phyloP scores from a whole-genome alignment of 2,113 vertebrate genomes.

The Epinephelus fuscoguttatus region DNA sequence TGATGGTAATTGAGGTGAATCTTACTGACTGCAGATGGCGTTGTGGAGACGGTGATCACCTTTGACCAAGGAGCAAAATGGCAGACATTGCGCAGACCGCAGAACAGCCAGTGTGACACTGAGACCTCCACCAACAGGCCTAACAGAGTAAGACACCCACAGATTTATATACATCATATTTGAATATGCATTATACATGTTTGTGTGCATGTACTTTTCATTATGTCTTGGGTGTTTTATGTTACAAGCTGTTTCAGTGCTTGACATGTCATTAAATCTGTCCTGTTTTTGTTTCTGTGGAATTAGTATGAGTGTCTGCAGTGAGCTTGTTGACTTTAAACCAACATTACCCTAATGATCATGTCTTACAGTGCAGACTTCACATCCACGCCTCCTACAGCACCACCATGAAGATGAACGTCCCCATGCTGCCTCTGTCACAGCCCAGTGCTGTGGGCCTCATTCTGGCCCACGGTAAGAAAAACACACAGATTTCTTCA shows the following conservation, averaged over 20 bases:
- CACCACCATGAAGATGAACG: conserved; percentile 92
- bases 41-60: conserved; percentile 91
- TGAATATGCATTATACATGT: background rate
- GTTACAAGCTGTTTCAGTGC: background rate
- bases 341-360: background rate
- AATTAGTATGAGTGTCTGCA: background rate
- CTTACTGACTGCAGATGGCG: conserved; percentile 80
- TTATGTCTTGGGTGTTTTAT: background rate
- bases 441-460: conserved; percentile 94
- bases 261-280: background rate
- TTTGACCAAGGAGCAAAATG: conserved; percentile 94
- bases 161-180: background rate
- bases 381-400: conserved; percentile 95
- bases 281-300: background rate
- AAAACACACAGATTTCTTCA: background rate
- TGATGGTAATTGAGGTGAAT: background rate
- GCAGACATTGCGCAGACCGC: conserved; percentile 87
- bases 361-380: conserved; percentile 90
- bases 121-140: conserved; percentile 73
- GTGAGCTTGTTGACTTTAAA: background rate
- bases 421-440: conserved; percentile 91
- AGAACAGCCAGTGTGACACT: conserved; percentile 88
- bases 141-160: conserved; percentile 67
- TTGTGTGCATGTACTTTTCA: background rate
- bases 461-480: conserved; percentile 92